Base-by-base conservation (phyloP, 1,140 invertebrate genomes). In the Daktulosphaira vitifoliae region DNA sequence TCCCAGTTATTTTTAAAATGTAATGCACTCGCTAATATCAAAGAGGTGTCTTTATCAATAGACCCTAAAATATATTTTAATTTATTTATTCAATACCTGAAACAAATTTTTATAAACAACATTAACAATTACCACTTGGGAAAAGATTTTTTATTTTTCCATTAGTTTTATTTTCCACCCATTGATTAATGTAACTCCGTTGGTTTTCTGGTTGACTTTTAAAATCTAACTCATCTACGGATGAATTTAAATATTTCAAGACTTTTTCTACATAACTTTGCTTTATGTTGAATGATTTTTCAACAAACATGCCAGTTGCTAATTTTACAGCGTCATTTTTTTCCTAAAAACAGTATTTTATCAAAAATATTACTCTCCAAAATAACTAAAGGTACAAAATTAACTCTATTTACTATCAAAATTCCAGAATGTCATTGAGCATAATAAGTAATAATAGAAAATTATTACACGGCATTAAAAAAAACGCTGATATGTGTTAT, bases 1-100 rank as follows among this genome's bases (percentile, higher is more conserved):
- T 75, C 70, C 86, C 85, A 88, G 13, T 74, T 75, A 50, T 84
- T 87, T 77, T 90, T 92, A 74, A 93, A 94, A 73, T 92, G 90
- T 33, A 93, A 78, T 8, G 88, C 89, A 76, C 92, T 93, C 2
- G 89, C 76, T 1, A 92, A 75, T 6, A 92, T 79, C 23, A 90
- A 66, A 56, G 76, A 79, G 69, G 81, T 83, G 18, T 76, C 69
- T 15, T 71, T 66, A 66, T 78, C 69, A 5, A 88, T 75, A 68
- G 74, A 75, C 69, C 77, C 81, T 70, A 74, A 59, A 76, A 69
- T 68, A 66, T 51, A n/a, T n/a, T n/a, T n/a, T n/a, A n/a, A n/a
- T n/a, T n/a, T n/a, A n/a, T n/a, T n/a, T n/a, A n/a, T n/a, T n/a
- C n/a, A n/a, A n/a, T n/a, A n/a, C n/a, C n/a, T n/a, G n/a, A n/a